Base-by-base conservation (phyloP, 2,888 invertebrate genomes). In the Drosophila melanosoma region DNA sequence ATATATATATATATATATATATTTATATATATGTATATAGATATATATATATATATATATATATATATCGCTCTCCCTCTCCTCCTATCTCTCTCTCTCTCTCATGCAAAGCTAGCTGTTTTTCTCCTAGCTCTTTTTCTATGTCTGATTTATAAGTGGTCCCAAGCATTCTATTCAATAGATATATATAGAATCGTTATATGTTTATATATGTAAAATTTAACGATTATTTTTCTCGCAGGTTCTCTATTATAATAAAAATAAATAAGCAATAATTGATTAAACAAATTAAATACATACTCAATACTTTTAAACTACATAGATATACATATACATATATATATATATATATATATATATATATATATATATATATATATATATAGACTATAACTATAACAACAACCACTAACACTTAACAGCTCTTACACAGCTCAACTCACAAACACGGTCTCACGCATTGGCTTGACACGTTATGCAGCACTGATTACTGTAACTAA, bases 241-340 rank as follows among this genome's bases (percentile, higher is more conserved):
- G 33, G 58, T 51, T 82, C 33, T 78, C 42, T 79, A 49, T 66
- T 53, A 65, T 61, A 29, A 29, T 29, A 29, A 29, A 29, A 29
- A 29, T n/a, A n/a, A n/a, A 5, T 29, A 29, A 29, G 29, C 29
- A 29, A 29, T 75, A 71, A 75, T 72, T 73, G 54, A 69, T 76
- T 71, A 72, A 71, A 66, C 65, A 69, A 69, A 61, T 54, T 73
- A 64, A 74, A 83, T 58, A 73, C 74, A 66, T 59, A 74, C 69
- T 66, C 63, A 78, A 81, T 65, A 86, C 69, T 74, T 64, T 56
- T 54, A 62, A 59, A 68, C 63, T 69, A 68, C 64, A 68, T 29
- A 11, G 29, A 51, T 69, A 67, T 48, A 53, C 38, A 59, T 32
- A 53, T 5, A 26, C 8, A 26, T 17, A 23, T 23, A 45, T 40